Evolutionary conservation across 1,140 invertebrate species (phyloP).

Genomic region (Heliconius himera): DNA sequence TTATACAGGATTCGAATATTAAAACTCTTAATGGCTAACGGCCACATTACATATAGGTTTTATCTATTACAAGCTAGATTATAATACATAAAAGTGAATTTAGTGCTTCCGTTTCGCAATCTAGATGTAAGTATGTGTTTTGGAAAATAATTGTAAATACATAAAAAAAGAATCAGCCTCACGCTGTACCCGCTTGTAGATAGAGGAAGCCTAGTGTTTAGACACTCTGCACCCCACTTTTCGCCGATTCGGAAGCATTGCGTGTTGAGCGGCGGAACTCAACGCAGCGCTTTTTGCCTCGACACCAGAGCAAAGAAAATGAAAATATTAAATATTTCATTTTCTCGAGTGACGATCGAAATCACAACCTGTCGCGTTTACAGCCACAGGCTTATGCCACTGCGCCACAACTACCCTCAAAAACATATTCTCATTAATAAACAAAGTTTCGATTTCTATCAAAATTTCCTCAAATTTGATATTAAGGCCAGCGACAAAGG

Average conservation of each 20-base stretch:
- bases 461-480: conserved; percentile 14
- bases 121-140: background rate
- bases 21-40: conserved; percentile 25
- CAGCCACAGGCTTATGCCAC: no score
- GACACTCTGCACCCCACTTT: no score
- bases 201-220: background rate
- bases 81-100: background rate
- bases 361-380: no score
- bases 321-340: no score
- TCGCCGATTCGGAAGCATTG: no score
- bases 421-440: background rate
- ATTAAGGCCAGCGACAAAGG: conserved; percentile 16
- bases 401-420: no score
- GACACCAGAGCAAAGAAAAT: no score
- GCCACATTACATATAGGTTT: background rate
- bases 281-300: no score
- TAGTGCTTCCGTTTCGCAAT: background rate
- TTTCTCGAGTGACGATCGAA: no score
- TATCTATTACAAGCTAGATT: background rate
- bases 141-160: background rate
- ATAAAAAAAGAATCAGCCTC: background rate
- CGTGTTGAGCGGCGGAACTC: no score
- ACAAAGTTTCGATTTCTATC: background rate
- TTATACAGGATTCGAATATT: conserved; percentile 32
- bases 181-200: background rate